Base-by-base conservation (phyloP, 2,113 vertebrate genomes). In the Otocyon megalotis region DNA sequence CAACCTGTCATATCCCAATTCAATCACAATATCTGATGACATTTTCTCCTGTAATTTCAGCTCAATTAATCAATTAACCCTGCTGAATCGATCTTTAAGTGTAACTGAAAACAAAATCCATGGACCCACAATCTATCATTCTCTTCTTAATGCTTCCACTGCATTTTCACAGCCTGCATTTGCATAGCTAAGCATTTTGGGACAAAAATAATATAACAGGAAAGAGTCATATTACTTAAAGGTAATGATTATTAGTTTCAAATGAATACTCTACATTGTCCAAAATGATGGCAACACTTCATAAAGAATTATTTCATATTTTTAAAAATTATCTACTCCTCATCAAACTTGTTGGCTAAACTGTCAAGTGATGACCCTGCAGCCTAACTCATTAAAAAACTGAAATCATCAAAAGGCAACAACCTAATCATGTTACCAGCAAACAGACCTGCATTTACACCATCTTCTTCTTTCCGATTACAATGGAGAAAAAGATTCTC, bases 201-300 rank as follows among this genome's bases (percentile, higher is more conserved):
- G 8, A 43, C 43, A 26, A n/a, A 37, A 88, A 83, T 26, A 76
- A 56, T 6, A 17, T 56, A 72, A 58, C 2, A 43, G 37, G n/a
- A 19, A 92, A 90, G 16, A 74, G 19, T 48, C 43, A 17, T 35
- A 58, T 79, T 30, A 83, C 30, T 88, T 32, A n/a, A 58, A 91
- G 82, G 32, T 54, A 88, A 79, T 24, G 77, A 88, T 50, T 13
- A 71, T 65, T 69, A 90, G 63, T 83, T 93, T 69, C 58, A 95
- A 90, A 77, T 32, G 50, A 72, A 90, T 2, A 72, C 5, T 56
- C 16, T n/a, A 37, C 79, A 79, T 32, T 56, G 10, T 11, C 32
- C 32, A 65, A 3, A 95, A 88, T 24, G 28, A 54, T 6, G 60
- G n/a, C 11, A 90, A 77, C 71, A 63, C 4, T 37, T 72, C 37